These are phyloP conservation scores for Pangasius djambal DNA, from an alignment of 2,797 vertebrate genomes.

Conservation along the genomic window DNA sequence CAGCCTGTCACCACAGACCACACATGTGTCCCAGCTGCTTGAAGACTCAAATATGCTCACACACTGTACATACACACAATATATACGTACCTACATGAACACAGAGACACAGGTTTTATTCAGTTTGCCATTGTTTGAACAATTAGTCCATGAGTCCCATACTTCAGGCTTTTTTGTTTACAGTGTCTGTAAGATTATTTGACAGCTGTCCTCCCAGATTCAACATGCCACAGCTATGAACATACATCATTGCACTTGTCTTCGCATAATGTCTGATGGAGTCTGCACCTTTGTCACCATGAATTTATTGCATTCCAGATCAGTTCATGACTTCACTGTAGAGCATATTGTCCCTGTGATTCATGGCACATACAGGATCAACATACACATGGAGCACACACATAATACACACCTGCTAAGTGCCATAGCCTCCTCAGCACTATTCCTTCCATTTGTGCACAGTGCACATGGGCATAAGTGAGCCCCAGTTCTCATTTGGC, in stretches of 20 bases:
- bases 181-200: neutral
- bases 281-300: neutral
- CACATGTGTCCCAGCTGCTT: constrained; percentile 79
- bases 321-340: neutral
- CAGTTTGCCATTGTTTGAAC: neutral
- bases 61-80: neutral
- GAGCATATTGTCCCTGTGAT: neutral
- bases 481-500: constrained; percentile 74
- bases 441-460: constrained; percentile 30
- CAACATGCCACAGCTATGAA: neutral
- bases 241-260: neutral
- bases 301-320: neutral
- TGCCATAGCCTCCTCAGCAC: constrained; percentile 22
- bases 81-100: neutral
- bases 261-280: neutral
- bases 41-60: constrained; percentile 28
- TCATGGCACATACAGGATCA: constrained; percentile 3
- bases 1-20: constrained; percentile 76
- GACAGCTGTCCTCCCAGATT: neutral
- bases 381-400: neutral
- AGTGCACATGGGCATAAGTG: constrained; percentile 61
- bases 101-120: neutral
- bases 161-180: neutral
- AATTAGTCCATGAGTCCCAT: neutral
- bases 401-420: constrained; percentile 51